Base-by-base conservation (phyloP, 2,888 invertebrate species). In the Entomobrya proxima region DNA sequence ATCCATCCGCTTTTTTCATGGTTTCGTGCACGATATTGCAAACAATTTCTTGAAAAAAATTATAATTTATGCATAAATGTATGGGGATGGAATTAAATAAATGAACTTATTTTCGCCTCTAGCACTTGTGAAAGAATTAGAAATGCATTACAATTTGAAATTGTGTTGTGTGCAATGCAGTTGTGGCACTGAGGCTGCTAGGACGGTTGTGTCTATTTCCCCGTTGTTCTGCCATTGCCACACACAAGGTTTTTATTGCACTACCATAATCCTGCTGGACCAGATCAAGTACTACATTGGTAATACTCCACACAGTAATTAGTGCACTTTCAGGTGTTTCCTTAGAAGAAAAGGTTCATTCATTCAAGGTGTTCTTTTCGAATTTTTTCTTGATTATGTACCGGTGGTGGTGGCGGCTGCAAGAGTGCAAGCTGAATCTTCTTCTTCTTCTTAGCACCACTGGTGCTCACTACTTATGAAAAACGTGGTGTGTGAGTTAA, bases 91-190 rank as follows among this genome's bases (percentile, higher is more conserved):
- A 35, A 32, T 15, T 32, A 58, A 55, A 58, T 69, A 50, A 79
- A 79, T 79, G 67, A 52, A 79, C 67, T 79, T 69, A 79, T 79
- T 58, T 74, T 74, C 44, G 72, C 81, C 81, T 50, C 55, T 27
- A 80, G 80, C 81, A 35, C 11, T 27, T 13, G 15, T 74, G 44
- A 55, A 69, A n/a, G 40, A 55, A 74, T 18, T 21, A 44, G 3
- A 69, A 21, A 47, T 72, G 27, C 30, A 61, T 47, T 40, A 58
- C 50, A 35, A 64, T 32, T 11, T 2, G 35, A 64, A 6, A 64
- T 55, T 11, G 18, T 55, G 24, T 55, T 47, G 11, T 5, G 47
- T 15, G n/a, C 47, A 47, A 47, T 47, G 47, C 47, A 47, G 9
- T 52, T 52, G n/a, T 24, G 55, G 9, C 27, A 21, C 55, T 55